Conservation (phyloP, 2,888 invertebrate genomes). For the Stenoptilia bipunctidactyla region DNA sequence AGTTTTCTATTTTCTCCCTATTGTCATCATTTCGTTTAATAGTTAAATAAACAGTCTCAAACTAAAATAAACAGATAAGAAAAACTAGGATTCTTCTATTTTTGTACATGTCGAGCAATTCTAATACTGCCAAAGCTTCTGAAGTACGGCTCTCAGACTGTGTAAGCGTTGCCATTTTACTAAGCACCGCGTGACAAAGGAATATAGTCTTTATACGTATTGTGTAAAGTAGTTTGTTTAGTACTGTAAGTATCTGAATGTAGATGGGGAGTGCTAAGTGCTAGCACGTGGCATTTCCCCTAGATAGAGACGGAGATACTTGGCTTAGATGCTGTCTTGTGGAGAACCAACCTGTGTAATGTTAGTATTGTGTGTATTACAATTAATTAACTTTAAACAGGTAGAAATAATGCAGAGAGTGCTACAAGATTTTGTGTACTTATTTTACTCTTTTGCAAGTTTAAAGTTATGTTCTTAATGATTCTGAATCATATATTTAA, state of each 20-base stretch:
- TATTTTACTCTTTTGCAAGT: too few species aligned
- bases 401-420: constrained; percentile 20
- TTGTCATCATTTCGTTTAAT: background rate
- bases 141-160: constrained; percentile 53
- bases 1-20: constrained; percentile 1
- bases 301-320: constrained; percentile 32
- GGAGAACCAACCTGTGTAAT: constrained; percentile 35
- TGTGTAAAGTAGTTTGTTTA: constrained; percentile 24
- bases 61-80: constrained; percentile 31
- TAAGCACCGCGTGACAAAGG: constrained; percentile 26
- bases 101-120: constrained; percentile 59
- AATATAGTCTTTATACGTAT: constrained; percentile 38
- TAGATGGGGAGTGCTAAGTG: constrained; percentile 57
- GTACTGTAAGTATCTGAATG: constrained; percentile 31
- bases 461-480: too few species aligned
- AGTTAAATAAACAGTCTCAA: background rate
- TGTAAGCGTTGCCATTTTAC: constrained; percentile 45
- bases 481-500: too few species aligned
- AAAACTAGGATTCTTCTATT: constrained; percentile 54
- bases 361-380: constrained; percentile 51
- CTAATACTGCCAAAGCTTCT: constrained; percentile 55
- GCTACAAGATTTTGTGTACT: background rate
- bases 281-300: constrained; percentile 54
- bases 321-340: constrained; percentile 54
- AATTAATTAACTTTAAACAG: constrained; percentile 44